These are phyloP conservation scores for Lophochroa leadbeateri DNA, from an alignment of 2,113 vertebrate species.

Conservation along the genomic window DNA sequence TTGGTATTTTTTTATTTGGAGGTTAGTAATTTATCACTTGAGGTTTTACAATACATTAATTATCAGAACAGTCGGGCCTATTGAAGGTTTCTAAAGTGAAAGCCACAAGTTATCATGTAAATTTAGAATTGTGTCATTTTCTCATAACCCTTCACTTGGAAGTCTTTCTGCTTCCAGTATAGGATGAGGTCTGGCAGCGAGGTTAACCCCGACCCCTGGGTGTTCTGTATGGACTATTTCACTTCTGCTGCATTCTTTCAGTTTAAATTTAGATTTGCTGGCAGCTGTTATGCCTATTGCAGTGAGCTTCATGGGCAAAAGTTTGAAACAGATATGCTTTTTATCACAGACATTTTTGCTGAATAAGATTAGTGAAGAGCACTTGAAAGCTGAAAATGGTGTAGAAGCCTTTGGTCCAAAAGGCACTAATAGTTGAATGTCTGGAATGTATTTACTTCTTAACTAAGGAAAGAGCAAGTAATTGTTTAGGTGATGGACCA, in stretches of 20 bases:
- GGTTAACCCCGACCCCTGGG: conserved; percentile 61
- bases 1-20: background rate
- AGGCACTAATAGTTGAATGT: conserved; percentile 25
- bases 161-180: conserved; percentile 44
- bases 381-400: conserved; percentile 64
- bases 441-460: conserved; percentile 50
- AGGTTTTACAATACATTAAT: background rate
- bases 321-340: conserved; percentile 66
- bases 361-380: conserved; percentile 74
- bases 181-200: conserved; percentile 35
- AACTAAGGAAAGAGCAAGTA: conserved; percentile 56
- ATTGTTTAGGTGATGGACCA: conserved; percentile 9
- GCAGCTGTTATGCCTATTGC: conserved; percentile 46
- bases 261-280: conserved; percentile 71
- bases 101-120: conserved; percentile 20
- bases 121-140: conserved; percentile 62
- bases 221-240: conserved; percentile 54
- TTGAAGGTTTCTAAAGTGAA: conserved; percentile 24
- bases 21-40: background rate
- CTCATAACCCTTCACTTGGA: conserved; percentile 59
- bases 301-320: conserved; percentile 40
- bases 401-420: conserved; percentile 55
- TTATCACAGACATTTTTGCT: conserved; percentile 68
- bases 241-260: conserved; percentile 72
- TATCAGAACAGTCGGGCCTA: conserved; percentile 32